Conservation (phyloP, 2,113 vertebrate genomes). For the Promerops cafer region DNA sequence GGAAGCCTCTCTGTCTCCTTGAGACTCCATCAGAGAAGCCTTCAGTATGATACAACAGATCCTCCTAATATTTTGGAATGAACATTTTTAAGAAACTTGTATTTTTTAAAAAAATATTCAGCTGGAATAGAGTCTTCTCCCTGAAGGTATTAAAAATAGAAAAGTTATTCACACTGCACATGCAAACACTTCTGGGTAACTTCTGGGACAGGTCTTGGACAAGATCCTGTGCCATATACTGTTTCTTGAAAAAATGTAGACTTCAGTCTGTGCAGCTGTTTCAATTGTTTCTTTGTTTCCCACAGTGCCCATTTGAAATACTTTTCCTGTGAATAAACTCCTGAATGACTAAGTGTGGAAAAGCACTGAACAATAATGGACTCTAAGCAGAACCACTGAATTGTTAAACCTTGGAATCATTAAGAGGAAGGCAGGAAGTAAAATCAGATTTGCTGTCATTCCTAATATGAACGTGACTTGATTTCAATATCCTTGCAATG, state of each 20-base stretch:
- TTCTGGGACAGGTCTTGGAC: not conserved
- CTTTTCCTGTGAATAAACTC: not conserved
- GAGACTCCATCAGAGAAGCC: not conserved
- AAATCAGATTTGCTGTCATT: not conserved
- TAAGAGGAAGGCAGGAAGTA: not conserved
- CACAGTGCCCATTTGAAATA: not conserved
- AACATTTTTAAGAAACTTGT: not conserved
- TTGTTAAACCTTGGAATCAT: not conserved
- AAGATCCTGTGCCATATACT: not conserved
- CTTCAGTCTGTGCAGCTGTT: not conserved
- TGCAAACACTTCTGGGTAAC: not conserved
- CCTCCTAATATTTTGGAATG: not conserved
- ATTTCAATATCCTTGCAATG: not conserved
- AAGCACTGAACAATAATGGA: not conserved
- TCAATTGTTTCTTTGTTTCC: not conserved
- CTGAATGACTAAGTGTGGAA: not conserved
- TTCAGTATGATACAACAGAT: not conserved
- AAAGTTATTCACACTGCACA: not conserved
- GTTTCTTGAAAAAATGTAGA: not conserved
- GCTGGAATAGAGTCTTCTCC: not conserved
- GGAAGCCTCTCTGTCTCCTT: not conserved
- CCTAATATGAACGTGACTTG: not conserved
- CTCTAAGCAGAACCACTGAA: not conserved
- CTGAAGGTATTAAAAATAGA: not conserved
- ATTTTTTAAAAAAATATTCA: not conserved